phyloP scores from a whole-genome alignment of 2,888 invertebrate species.

The Notocelia uddmanniana region DNA sequence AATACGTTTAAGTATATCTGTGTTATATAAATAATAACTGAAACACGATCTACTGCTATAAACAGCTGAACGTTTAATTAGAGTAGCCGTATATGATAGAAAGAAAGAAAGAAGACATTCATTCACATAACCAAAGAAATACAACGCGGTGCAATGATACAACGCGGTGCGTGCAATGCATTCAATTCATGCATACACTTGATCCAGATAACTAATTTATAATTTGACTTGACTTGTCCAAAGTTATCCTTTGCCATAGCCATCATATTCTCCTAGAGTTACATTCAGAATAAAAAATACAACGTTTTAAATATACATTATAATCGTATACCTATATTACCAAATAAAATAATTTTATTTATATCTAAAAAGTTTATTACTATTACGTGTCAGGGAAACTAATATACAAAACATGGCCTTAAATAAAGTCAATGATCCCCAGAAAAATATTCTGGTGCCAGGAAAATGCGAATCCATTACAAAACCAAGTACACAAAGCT shows the following conservation, averaged over 20 bases:
- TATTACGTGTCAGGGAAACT: background rate
- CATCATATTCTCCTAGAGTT: background rate
- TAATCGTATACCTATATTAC: background rate
- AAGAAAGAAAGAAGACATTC: too few species aligned
- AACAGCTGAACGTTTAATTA: background rate
- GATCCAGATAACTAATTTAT: too few species aligned
- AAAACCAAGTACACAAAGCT: slow-evolving; percentile 24
- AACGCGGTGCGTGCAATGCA: background rate
- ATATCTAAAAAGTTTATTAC: background rate
- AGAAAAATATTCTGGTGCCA: background rate
- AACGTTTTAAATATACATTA: background rate
- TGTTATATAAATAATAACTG: background rate
- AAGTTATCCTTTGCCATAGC: too few species aligned
- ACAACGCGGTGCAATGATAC: too few species aligned
- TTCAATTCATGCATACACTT: background rate
- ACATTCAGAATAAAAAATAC: too few species aligned
- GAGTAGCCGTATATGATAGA: background rate
- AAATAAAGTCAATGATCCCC: background rate
- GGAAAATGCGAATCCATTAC: slow-evolving; percentile 28
- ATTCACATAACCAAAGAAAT: too few species aligned
- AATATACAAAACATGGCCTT: background rate
- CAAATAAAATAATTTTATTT: too few species aligned
- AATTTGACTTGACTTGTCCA: background rate
- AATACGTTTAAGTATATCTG: too few species aligned
- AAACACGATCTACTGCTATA: background rate